Base-by-base conservation (phyloP, 2,113 vertebrate genomes). In the Lagopus leucura region DNA sequence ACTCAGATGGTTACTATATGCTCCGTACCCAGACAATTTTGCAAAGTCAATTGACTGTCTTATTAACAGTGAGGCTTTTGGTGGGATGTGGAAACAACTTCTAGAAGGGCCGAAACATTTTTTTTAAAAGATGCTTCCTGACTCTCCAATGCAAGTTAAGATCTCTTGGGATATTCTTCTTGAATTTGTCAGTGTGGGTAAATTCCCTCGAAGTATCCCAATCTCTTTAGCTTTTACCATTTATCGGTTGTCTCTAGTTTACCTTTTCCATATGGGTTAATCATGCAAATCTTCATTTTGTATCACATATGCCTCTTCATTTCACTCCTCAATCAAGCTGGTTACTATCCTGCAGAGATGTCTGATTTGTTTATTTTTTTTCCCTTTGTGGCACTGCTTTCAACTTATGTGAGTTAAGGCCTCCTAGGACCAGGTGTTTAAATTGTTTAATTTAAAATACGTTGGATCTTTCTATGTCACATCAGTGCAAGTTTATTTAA, bases 251-350 rank as follows among this genome's bases (percentile, higher is more conserved):
- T 71, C 34, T 91, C 32, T 74, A 16, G 4, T 69, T 88, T n/a
- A 38, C 74, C 28, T 93, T 24, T 11, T 73, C 43, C 27, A 22
- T 10, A 1, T 65, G 63, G 65, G 43, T 93, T 90, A 94, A 94
- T 95, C 67, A 77, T 71, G 10, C 83, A 80, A 82, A 30, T 55
- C 73, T 90, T 86, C 7, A 11, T 82, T 82, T 82, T 9, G 6
- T 11, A 14, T 82, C 55, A 67, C 2, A 5, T 55, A 79, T 86
- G 8, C 9, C 16, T 61, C 77, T 89, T 89, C 36, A 78, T 81
- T 93, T 96, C 70, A 82, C 72, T 55, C 24, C 42, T 78, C 69
- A 45, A 61, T 86, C 43, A 13, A 84, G 50, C 32, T 93, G 76
- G 20, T 65, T 91, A 81, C 82, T 16, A 70, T 11, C 24, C 32